Base-by-base conservation (phyloP, 2,888 invertebrate genomes). In the Allophyes oxyacanthae region DNA sequence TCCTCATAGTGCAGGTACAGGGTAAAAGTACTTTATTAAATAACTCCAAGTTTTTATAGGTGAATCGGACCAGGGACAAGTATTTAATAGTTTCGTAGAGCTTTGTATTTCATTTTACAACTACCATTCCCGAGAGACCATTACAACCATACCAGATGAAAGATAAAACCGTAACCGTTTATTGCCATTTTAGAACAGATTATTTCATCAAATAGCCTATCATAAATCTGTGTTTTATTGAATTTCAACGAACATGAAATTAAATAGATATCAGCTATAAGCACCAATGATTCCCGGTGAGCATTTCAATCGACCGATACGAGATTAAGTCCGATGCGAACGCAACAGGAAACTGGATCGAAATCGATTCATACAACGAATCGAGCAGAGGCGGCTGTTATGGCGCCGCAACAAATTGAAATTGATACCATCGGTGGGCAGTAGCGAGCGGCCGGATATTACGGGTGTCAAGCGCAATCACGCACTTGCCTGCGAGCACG, bases 351-450 rank as follows among this genome's bases (percentile, higher is more conserved):
- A 92, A 90, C 91, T 89, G 83, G 84, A 91, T 86, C 86, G 86
- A 86, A 90, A 91, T 91, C 90, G 90, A 90, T 90, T 89, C 86
- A 89, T 85, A 88, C 85, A 87, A 89, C 86, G 88, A 90, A 88
- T 89, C 87, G 85, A 84, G 88, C 75, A 84, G 88, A 88, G 85
- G 86, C 88, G 87, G 87, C 88, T 82, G 89, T 88, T 90, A 89
- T 88, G 84, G 85, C 83, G 83, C 88, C 91, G 88, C 89, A 91
- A 91, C 92, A 93, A 93, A 92, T 94, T 92, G 93, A 92, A 94
- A 92, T 91, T 92, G 93, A 94, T 93, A 93, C 89, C 88, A 92
- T 92, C 91, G 88, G 87, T 89, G 88, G 91, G 87, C 88, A 89
- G 85, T 77, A 79, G 80, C 80, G 83, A 77, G 79, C 80, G 80